A percentile compares a stretch with the other conserved stretches of the same genome.
Evolutionary conservation across 2,797 vertebrate species (phyloP).

Genomic region (Diplodus sargus): DNA sequence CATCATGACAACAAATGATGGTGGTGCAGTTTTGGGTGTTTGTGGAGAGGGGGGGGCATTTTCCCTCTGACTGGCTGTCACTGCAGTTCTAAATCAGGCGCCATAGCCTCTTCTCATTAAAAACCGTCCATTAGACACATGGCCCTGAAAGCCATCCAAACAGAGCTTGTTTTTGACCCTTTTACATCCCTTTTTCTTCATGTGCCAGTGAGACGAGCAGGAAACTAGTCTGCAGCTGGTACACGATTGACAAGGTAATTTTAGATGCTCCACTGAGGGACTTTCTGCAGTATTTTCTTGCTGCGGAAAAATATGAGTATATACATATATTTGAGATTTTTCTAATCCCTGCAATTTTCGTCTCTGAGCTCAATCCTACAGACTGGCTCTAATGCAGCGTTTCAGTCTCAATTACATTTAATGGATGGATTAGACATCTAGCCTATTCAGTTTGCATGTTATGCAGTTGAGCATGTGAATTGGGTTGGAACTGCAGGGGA

Average conservation of each 20-base stretch:
- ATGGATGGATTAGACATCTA: slow-evolving; percentile 76
- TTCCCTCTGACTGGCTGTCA: slow-evolving; percentile 76
- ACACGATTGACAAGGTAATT: slow-evolving; percentile 77
- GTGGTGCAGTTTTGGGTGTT: slow-evolving; percentile 62
- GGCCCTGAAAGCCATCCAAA: slow-evolving; percentile 73
- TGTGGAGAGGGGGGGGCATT: slow-evolving; percentile 40
- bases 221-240: slow-evolving; percentile 62
- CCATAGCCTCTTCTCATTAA: slow-evolving; percentile 79
- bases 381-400: slow-evolving; percentile 70
- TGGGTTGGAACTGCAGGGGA: slow-evolving; percentile 58
- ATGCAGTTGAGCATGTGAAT: slow-evolving; percentile 64
- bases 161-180: slow-evolving; percentile 74
- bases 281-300: slow-evolving; percentile 59
- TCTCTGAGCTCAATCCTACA: slow-evolving; percentile 71
- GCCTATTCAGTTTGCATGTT: slow-evolving; percentile 68
- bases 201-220: slow-evolving; percentile 55
- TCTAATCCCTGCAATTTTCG: slow-evolving; percentile 77
- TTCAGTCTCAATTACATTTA: slow-evolving; percentile 77
- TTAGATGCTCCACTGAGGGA: slow-evolving; percentile 66
- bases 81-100: slow-evolving; percentile 73
- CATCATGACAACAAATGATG: slow-evolving; percentile 73
- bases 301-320: slow-evolving; percentile 50
- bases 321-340: slow-evolving; percentile 68
- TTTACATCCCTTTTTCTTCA: slow-evolving; percentile 63
- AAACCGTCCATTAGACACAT: slow-evolving; percentile 77